Evolutionary conservation across 2,888 invertebrate genomes (phyloP).

Genomic region (Archaeoteleia sp.): DNA sequence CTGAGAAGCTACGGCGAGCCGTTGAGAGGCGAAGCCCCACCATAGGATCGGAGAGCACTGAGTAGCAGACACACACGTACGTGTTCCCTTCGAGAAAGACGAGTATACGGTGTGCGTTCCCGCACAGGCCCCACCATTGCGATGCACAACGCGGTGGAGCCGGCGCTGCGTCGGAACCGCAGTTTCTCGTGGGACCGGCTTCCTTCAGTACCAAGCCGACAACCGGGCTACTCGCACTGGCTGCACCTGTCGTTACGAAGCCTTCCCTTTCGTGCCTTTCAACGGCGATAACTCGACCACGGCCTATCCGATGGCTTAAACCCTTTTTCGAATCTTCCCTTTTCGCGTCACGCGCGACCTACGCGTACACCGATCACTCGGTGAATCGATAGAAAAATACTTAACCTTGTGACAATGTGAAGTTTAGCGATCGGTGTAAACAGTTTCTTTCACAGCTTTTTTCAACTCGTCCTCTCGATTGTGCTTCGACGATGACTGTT

Average conservation of each 20-base stretch:
- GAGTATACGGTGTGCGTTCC: conserved; percentile 46
- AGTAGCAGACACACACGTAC: conserved; percentile 42
- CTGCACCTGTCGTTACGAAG: conserved; percentile 51
- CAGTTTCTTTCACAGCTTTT: too few relatives aligned
- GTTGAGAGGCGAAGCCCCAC: conserved; percentile 50
- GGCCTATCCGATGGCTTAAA: too few relatives aligned
- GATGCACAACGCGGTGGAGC: conserved; percentile 48
- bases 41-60: conserved; percentile 43
- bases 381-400: too few relatives aligned
- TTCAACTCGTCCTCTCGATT: too few relatives aligned
- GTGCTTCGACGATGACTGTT: too few relatives aligned
- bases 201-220: conserved; percentile 72
- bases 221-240: conserved; percentile 66
- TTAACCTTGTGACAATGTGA: too few relatives aligned
- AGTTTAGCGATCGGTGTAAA: too few relatives aligned
- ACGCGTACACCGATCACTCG: too few relatives aligned
- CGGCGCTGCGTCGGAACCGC: conserved; percentile 48
- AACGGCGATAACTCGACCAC: conserved; percentile 13
- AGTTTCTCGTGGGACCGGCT: conserved; percentile 66
- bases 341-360: too few relatives aligned
- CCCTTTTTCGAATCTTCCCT: neutral
- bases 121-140: conserved; percentile 50
- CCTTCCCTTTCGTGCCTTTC: conserved; percentile 30
- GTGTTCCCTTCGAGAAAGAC: conserved; percentile 26
- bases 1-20: conserved; percentile 40